A percentile compares a stretch with the other conserved stretches of the same genome.
Evolutionary conservation across 2,797 vertebrate species (phyloP).

Genomic region (Poeciliopsis infans): DNA sequence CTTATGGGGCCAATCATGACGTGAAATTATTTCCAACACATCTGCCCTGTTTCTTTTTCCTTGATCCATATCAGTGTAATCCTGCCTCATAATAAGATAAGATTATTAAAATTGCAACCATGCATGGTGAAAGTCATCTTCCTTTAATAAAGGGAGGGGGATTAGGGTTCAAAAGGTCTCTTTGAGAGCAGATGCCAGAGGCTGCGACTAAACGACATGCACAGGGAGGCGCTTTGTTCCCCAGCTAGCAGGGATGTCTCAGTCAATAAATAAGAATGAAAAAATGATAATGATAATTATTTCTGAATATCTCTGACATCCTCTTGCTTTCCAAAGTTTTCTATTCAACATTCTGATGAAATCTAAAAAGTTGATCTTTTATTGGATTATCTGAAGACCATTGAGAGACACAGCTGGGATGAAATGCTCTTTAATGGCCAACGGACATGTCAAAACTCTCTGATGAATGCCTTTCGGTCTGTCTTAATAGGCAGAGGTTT

Average conservation of each 20-base stretch:
- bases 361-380: not conserved
- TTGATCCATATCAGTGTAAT: conserved; percentile 72
- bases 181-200: conserved; percentile 66
- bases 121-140: conserved; percentile 70
- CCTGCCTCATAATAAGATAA: conserved; percentile 72
- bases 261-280: conserved; percentile 46
- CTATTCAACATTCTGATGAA: not conserved
- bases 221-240: conserved; percentile 66
- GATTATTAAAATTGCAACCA: conserved; percentile 83
- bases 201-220: conserved; percentile 42
- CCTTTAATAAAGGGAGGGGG: conserved; percentile 61
- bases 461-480: conserved; percentile 2
- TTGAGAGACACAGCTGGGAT: not conserved
- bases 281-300: conserved; percentile 33
- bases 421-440: conserved; percentile 27
- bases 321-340: conserved; percentile 14
- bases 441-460: conserved; percentile 20
- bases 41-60: conserved; percentile 64
- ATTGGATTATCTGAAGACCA: not conserved
- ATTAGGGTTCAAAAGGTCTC: conserved; percentile 61
- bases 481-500: not conserved
- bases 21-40: conserved; percentile 71
- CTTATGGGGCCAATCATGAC: conserved; percentile 46
- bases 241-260: conserved; percentile 43
- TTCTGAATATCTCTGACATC: conserved; percentile 24